These are phyloP conservation scores for Drosophila paracracens DNA, from an alignment of 2,888 invertebrate species.

Conservation along the genomic window DNA sequence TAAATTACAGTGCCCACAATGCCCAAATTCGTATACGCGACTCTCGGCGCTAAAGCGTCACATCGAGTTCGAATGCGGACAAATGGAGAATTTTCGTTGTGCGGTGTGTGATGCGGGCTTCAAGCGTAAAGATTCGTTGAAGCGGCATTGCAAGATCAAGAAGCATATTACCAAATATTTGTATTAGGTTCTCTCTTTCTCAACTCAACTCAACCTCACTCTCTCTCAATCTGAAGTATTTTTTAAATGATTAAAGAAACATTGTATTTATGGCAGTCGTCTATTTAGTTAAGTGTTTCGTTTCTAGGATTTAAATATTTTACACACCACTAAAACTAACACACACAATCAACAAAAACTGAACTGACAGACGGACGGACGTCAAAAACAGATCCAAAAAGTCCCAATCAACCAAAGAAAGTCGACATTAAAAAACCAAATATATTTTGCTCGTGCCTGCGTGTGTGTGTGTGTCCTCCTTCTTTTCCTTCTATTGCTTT, in stretches of 20 bases:
- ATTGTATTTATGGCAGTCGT: slow-evolving; percentile 22
- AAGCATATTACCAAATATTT: slow-evolving; percentile 72
- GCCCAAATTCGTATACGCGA: slow-evolving; percentile 69
- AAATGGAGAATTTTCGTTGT: slow-evolving; percentile 69
- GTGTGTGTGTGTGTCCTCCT: slow-evolving; percentile 11
- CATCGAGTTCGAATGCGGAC: slow-evolving; percentile 72
- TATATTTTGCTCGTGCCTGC: slow-evolving; percentile 40
- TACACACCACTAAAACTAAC: neutral
- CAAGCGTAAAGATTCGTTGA: slow-evolving; percentile 71
- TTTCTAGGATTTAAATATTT: slow-evolving; percentile 11
- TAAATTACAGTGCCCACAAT: slow-evolving; percentile 71
- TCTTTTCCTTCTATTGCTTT: slow-evolving; percentile 17
- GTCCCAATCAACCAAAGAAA: slow-evolving; percentile 59
- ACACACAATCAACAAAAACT: slow-evolving; percentile 3
- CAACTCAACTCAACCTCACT: neutral
- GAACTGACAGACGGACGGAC: slow-evolving; percentile 23
- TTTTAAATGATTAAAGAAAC: slow-evolving; percentile 40
- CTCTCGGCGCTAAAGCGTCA: slow-evolving; percentile 73
- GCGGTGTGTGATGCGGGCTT: slow-evolving; percentile 72
- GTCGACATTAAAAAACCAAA: slow-evolving; percentile 1
- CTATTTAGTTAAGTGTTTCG: slow-evolving; percentile 22
- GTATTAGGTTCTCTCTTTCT: slow-evolving; percentile 52
- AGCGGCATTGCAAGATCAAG: slow-evolving; percentile 73
- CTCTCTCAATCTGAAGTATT: slow-evolving; percentile 21
- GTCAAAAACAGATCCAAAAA: slow-evolving; percentile 30